Conservation (phyloP, 2,113 vertebrate species). For the Hiodon alosoides region DNA sequence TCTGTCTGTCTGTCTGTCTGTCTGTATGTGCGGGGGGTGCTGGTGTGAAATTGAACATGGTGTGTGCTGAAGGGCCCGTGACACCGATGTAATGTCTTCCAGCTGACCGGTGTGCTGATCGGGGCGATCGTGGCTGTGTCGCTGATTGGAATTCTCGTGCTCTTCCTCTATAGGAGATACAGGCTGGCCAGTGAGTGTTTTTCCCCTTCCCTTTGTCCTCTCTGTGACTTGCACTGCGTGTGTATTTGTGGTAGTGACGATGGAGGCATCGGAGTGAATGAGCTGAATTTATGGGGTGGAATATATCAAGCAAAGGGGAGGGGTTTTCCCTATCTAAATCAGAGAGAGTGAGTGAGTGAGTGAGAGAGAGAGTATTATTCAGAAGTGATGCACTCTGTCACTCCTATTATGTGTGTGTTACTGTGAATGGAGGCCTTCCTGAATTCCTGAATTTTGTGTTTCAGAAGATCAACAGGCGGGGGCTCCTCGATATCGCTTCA, state of each 20-base stretch:
- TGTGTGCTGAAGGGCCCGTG: not conserved
- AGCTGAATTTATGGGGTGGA: too few species aligned
- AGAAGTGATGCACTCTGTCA: too few species aligned
- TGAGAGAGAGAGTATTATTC: too few species aligned
- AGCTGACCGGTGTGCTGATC: conserved; percentile 79
- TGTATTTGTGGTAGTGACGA: not conserved
- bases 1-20: not conserved
- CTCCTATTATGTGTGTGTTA: not conserved
- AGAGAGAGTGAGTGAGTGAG: too few species aligned
- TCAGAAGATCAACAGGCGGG: conserved; percentile 67
- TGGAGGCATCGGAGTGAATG: not conserved
- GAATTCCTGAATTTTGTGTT: conserved; percentile 12
- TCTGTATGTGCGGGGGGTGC: not conserved
- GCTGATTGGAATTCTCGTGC: conserved; percentile 65
- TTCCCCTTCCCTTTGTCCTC: not conserved
- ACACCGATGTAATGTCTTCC: conserved; percentile 23
- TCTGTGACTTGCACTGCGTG: not conserved
- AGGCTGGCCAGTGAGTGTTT: conserved; percentile 68
- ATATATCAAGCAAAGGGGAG: too few species aligned
- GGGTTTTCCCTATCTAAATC: too few species aligned
- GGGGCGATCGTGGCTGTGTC: conserved; percentile 69
- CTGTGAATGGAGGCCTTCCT: not conserved
- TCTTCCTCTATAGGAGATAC: conserved; percentile 71
- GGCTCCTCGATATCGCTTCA: conserved; percentile 80
- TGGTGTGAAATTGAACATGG: not conserved